Evolutionary conservation across 2,797 vertebrate genomes (phyloP), one percentile per base, ranked within the genome.

Genomic region (Onychomys leucogaster): DNA sequence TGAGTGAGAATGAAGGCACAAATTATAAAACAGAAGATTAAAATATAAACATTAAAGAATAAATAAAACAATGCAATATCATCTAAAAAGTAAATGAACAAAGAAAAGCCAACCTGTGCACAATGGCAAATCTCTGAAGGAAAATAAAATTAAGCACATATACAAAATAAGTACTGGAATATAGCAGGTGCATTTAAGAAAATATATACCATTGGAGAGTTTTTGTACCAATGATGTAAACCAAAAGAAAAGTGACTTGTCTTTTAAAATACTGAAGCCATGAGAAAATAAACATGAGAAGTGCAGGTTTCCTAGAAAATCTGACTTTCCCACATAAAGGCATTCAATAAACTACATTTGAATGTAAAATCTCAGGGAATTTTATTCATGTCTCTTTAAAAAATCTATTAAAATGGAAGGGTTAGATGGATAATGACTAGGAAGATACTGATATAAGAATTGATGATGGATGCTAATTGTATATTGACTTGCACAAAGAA

Each of bases 261-360:
- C 52, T 29, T 29, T 55, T 86, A 92, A 84, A 78, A 85, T 82
- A 59, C n/a, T 88, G 49, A 89, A 67, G 29, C 82, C 76, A 75
- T 73, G 25, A 91, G 59, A 73, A 86, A 86, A 49, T 86, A 10
- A 89, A 77, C 76, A 78, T 16, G 6, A 75, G 11, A 86, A 3
- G 4, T 34, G 21, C 7, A 87, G 25, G 49, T 69, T 86, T 91
- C 85, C 12, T 7, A 80, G 5, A 5, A n/a, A 82, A 91, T 82
- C 17, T 61, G 41, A n/a, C 19, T n/a, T 95, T 93, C 17, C 93
- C 32, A 94, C 11, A 21, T n/a, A 63, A 77, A 95, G 32, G n/a
- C 46, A 59, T 37, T 29, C 41, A 57, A 59, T 10, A 88, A 46
- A 90, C 8, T 89, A 4, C 46, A 6, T 25, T 37, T 29, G 89